phyloP scores from a whole-genome alignment of 2,888 invertebrate genomes.

The Eupithecia inturbata region DNA sequence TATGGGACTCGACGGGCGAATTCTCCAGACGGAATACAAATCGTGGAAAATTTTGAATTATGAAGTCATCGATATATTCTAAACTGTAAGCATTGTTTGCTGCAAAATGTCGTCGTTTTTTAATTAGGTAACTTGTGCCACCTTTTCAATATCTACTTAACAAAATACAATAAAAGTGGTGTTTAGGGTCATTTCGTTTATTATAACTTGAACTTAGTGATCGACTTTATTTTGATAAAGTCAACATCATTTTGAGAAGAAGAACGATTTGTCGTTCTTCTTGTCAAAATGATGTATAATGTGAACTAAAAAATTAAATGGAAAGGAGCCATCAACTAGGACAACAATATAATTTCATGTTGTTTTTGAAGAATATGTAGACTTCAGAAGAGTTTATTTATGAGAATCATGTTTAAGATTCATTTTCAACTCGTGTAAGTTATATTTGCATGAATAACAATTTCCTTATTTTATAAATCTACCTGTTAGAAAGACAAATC shows the following conservation, averaged over 20 bases:
- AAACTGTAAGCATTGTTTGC: conserved; percentile 53
- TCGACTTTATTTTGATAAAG: too few relatives aligned
- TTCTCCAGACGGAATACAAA: conserved; percentile 80
- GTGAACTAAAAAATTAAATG: conserved; percentile 34
- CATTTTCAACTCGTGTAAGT: conserved; percentile 79
- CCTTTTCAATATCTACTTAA: background rate
- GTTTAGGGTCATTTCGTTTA: background rate
- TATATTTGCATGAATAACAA: conserved; percentile 79
- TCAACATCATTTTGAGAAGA: too few relatives aligned
- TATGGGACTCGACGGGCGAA: conserved; percentile 72
- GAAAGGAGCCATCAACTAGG: conserved; percentile 38
- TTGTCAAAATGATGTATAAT: conserved; percentile 30
- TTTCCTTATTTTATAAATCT: conserved; percentile 75
- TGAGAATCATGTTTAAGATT: conserved; percentile 75
- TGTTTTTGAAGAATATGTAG: conserved; percentile 56
- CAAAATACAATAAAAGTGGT: background rate
- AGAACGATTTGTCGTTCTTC: too few relatives aligned
- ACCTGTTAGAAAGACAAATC: conserved; percentile 78
- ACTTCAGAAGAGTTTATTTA: conserved; percentile 70
- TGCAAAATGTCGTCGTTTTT: conserved; percentile 21
- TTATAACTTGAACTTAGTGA: background rate
- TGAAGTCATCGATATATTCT: conserved; percentile 64
- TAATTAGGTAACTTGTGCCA: background rate
- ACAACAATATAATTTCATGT: conserved; percentile 49
- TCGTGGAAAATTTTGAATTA: conserved; percentile 78